Conservation (phyloP, 1,140 invertebrate genomes). For the Semibalanus balanoides region DNA sequence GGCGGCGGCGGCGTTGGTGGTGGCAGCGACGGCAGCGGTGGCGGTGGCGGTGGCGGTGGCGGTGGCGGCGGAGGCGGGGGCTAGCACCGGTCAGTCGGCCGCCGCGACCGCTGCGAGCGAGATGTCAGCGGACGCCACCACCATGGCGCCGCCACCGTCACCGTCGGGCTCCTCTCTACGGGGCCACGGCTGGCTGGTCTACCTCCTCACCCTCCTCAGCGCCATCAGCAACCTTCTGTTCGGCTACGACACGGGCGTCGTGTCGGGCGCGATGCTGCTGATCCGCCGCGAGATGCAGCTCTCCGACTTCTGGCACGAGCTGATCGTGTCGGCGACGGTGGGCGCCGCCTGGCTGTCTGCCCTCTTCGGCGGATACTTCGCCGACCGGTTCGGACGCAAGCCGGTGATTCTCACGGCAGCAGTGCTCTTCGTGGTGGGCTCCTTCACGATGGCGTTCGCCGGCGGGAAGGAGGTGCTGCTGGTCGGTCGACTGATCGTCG, state of each 20-base stretch:
- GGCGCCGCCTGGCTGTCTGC: conserved; percentile 38
- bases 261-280: conserved; percentile 44
- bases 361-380: conserved; percentile 32
- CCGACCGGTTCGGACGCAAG: conserved; percentile 39
- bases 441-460: conserved; percentile 39
- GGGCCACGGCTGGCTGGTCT: conserved; percentile 1
- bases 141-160: neutral
- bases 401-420: conserved; percentile 40
- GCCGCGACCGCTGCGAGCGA: no score
- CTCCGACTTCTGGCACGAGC: conserved; percentile 37
- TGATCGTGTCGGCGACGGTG: conserved; percentile 35
- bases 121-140: no score
- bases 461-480: conserved; percentile 35
- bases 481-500: conserved; percentile 40
- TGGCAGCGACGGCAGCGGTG: no score
- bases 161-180: no score
- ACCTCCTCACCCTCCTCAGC: conserved; percentile 32
- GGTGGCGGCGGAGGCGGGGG: no score
- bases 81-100: no score
- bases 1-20: no score
- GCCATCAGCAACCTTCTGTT: conserved; percentile 49
- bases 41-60: no score
- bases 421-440: conserved; percentile 40
- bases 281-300: conserved; percentile 33
- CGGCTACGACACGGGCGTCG: conserved; percentile 32